A percentile compares a stretch with the other conserved stretches of the same genome.
phyloP scores from a whole-genome alignment of 2,797 vertebrate genomes.

The Microhierax caerulescens region DNA sequence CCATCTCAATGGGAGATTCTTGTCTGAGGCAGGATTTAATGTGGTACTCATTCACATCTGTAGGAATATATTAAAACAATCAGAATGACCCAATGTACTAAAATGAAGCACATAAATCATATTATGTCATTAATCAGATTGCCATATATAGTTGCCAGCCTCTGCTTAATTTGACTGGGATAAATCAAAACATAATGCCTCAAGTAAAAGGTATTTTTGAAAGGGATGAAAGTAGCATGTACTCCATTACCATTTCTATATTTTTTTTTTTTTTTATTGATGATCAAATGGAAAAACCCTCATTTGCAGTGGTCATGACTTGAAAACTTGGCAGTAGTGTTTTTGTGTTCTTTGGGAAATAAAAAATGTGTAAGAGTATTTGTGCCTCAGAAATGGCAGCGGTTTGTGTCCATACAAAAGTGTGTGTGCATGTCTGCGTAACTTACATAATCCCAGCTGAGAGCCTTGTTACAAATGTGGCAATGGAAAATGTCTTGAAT shows the following conservation, averaged over 20 bases:
- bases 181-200: conserved; percentile 34
- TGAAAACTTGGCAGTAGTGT: background rate
- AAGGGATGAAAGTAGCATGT: background rate
- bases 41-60: conserved; percentile 16
- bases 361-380: accelerated
- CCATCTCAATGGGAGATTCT: conserved; percentile 34
- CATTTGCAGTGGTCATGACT: background rate
- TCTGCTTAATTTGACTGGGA: conserved; percentile 20
- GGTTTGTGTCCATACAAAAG: background rate
- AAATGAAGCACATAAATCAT: conserved; percentile 53
- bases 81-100: conserved; percentile 2
- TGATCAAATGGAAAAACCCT: conserved; percentile 22
- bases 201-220: conserved; percentile 27
- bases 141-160: background rate
- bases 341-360: background rate
- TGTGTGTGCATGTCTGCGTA: background rate
- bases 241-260: background rate
- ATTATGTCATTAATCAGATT: conserved; percentile 41
- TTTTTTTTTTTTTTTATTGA: conserved; percentile 15
- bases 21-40: conserved; percentile 32
- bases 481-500: background rate
- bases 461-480: background rate
- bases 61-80: conserved; percentile 23
- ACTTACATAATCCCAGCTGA: background rate
- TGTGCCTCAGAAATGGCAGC: background rate